Conservation (phyloP, 2,888 invertebrate genomes). For the Nemoura dubitans region DNA sequence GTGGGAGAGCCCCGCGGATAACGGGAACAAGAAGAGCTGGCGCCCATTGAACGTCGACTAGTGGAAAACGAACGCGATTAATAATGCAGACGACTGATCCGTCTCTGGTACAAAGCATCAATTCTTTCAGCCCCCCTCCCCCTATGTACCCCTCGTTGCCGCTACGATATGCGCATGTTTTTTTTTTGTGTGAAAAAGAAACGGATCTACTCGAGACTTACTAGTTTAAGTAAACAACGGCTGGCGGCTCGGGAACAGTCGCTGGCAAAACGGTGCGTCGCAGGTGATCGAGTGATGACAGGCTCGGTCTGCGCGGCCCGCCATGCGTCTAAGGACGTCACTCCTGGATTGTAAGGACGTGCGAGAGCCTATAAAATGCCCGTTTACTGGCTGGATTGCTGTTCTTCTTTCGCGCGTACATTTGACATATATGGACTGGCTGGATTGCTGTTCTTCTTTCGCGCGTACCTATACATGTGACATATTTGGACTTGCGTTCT, state of each 20-base stretch:
- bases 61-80: slow-evolving; percentile 44
- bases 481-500: too few relatives aligned
- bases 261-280: neutral
- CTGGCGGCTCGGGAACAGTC: neutral
- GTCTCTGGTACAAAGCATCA: slow-evolving; percentile 48
- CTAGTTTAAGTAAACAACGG: slow-evolving; percentile 28
- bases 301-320: too few relatives aligned
- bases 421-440: too few relatives aligned
- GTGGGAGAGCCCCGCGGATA: neutral
- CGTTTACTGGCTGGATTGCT: too few relatives aligned
- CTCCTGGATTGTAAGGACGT: too few relatives aligned
- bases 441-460: too few relatives aligned
- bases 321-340: too few relatives aligned
- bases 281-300: neutral
- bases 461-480: too few relatives aligned
- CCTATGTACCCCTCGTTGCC: neutral
- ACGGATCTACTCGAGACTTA: neutral
- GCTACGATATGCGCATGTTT: neutral
- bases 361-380: too few relatives aligned
- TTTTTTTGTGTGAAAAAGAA: slow-evolving; percentile 41
- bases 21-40: slow-evolving; percentile 28
- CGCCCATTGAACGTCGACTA: slow-evolving; percentile 37
- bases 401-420: too few relatives aligned
- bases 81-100: slow-evolving; percentile 46
- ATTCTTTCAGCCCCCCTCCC: slow-evolving; percentile 41